Conservation (phyloP, 2,888 invertebrate species). For the Crocallis elinguaria region DNA sequence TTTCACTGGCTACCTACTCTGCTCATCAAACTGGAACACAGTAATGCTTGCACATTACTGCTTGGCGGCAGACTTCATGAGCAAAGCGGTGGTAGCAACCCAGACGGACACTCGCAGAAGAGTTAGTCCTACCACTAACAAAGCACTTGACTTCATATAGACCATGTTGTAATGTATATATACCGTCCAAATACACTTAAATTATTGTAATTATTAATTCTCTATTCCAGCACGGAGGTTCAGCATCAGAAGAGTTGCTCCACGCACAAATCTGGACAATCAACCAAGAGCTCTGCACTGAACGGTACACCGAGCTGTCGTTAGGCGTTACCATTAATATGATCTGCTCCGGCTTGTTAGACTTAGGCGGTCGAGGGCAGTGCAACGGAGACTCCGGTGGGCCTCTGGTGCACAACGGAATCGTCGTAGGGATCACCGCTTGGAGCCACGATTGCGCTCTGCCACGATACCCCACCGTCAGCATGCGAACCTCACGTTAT, state of each 20-base stretch:
- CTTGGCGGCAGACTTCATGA: too few species aligned
- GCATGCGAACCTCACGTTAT: slow-evolving; percentile 38
- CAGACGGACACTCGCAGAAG: too few species aligned
- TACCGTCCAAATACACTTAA: too few species aligned
- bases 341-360: slow-evolving; percentile 42
- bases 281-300: slow-evolving; percentile 42
- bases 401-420: slow-evolving; percentile 53
- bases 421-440: slow-evolving; percentile 37
- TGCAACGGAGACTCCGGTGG: slow-evolving; percentile 60
- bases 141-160: too few species aligned
- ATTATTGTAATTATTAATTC: too few species aligned
- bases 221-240: slow-evolving; percentile 17
- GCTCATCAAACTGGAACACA: too few species aligned
- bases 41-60: too few species aligned
- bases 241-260: slow-evolving; percentile 34
- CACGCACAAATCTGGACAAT: slow-evolving; percentile 50
- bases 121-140: too few species aligned
- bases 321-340: slow-evolving; percentile 41
- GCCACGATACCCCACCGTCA: slow-evolving; percentile 49
- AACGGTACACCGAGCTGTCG: slow-evolving; percentile 28
- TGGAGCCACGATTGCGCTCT: slow-evolving; percentile 44
- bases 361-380: slow-evolving; percentile 55
- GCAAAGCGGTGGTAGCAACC: too few species aligned
- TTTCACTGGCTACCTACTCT: too few species aligned
- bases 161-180: too few species aligned